Conservation (phyloP, 1,140 invertebrate genomes). For the Hyposmocoma kahamanoa region DNA sequence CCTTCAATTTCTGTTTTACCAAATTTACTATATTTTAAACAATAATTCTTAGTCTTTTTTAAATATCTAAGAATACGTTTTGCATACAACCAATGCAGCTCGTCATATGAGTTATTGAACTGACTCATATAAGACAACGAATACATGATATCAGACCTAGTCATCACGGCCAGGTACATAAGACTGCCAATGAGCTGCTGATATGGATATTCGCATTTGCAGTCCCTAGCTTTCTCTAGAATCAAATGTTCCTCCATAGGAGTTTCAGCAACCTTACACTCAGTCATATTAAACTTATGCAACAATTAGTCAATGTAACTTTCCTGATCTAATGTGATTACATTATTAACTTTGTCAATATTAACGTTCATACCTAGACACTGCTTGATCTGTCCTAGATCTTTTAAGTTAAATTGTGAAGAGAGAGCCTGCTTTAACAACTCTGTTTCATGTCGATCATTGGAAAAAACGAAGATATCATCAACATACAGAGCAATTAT, state of each 20-base stretch:
- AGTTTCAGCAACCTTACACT: slow-evolving; percentile 31
- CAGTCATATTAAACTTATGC: slow-evolving; percentile 34
- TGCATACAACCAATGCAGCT: slow-evolving; percentile 49
- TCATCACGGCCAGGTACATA: slow-evolving; percentile 54
- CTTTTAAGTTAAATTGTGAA: slow-evolving; percentile 21
- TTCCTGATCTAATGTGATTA: slow-evolving; percentile 16
- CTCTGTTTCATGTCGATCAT: slow-evolving; percentile 10
- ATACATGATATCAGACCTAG: slow-evolving; percentile 67
- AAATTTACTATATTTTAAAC: slow-evolving; percentile 20
- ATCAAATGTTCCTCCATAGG: slow-evolving; percentile 33
- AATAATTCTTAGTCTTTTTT: slow-evolving; percentile 32
- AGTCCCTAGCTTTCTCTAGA: slow-evolving; percentile 17
- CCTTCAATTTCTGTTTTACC: slow-evolving; percentile 27
- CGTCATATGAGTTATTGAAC: slow-evolving; percentile 45
- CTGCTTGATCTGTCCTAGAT: slow-evolving; percentile 17
- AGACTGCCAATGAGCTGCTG: slow-evolving; percentile 30
- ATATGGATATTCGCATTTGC: slow-evolving; percentile 17
- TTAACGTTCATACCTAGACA: slow-evolving; percentile 23
- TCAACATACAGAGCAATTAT: slow-evolving; percentile 46
- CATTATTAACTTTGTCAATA: slow-evolving; percentile 5
- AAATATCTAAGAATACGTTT: slow-evolving; percentile 65
- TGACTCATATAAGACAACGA: slow-evolving; percentile 59
- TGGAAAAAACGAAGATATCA: slow-evolving; percentile 40
- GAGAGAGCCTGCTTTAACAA: slow-evolving; percentile 12
- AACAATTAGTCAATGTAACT: slow-evolving; percentile 25